A percentile compares a stretch with the other conserved stretches of the same genome.
Evolutionary conservation across 2,113 vertebrate species (phyloP).

Genomic region (Trematocara macrostoma): DNA sequence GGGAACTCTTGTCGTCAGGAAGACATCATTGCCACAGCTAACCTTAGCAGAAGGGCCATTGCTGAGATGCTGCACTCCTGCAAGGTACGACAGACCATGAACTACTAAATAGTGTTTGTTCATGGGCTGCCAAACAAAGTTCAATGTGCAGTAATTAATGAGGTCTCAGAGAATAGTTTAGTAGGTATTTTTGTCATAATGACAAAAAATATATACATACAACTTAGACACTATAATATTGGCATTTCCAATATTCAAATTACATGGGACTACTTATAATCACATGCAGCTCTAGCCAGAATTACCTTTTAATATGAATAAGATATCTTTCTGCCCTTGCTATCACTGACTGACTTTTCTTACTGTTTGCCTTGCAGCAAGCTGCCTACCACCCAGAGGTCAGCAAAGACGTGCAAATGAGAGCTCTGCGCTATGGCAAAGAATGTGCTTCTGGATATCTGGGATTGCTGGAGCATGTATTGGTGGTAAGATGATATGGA

Average conservation of each 20-base stretch:
- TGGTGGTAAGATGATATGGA: slow-evolving; percentile 80
- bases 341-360: neutral
- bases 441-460: slow-evolving; percentile 92
- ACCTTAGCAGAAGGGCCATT: slow-evolving; percentile 90
- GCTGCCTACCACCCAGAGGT: slow-evolving; percentile 94
- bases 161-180: neutral
- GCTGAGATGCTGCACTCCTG: slow-evolving; percentile 95
- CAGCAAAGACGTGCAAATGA: slow-evolving; percentile 79
- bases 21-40: slow-evolving; percentile 93
- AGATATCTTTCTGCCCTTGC: neutral
- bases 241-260: neutral
- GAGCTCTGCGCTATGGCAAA: slow-evolving; percentile 86
- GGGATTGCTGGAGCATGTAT: slow-evolving; percentile 90
- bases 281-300: neutral
- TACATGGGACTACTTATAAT: neutral
- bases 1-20: slow-evolving; percentile 97
- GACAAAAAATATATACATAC: neutral
- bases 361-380: slow-evolving; percentile 71
- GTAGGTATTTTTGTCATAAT: neutral
- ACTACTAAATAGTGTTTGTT: neutral
- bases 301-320: neutral
- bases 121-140: neutral
- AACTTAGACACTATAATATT: neutral
- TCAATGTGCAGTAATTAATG: neutral
- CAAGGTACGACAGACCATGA: slow-evolving; percentile 77